Evolutionary conservation across 1,140 invertebrate species (phyloP), one percentile per base, ranked within the genome.

Genomic region (Daktulosphaira vitifoliae): DNA sequence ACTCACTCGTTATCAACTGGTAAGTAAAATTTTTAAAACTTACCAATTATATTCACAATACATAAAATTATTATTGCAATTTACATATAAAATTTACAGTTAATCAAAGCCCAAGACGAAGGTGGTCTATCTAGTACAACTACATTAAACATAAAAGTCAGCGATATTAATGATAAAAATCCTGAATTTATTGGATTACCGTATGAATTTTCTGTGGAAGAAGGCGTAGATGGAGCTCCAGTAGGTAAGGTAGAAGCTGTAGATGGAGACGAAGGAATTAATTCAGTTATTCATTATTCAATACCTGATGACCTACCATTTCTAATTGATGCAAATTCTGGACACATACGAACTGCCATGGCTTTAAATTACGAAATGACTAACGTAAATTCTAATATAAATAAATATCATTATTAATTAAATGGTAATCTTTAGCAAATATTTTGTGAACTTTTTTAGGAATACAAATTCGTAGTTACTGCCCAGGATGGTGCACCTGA

Each of bases 141-240:
- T 0, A 90, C 85, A 1, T 85, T 93, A 0, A 90, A 91, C 71
- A 89, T 95, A 18, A 87, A 85, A 72, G 87, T 95, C 0, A 89
- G 88, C 0, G 91, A 93, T 71, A 90, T 92, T 38, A 93, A 94
- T 71, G 90, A 94, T 70, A 90, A 92, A 68, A 92, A 88, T 76
- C 88, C 86, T 0, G 85, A 87, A 69, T 93, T 93, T 72, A 80
- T 86, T 6, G 76, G 74, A 3, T 69, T 83, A 42, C 87, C 88
- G 0, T 93, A 93, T 70, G 78, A 82, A 20, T 93, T 93, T 73
- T 76, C 81, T 9, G 87, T 93, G 0, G 85, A 88, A 71, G 91
- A 94, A 80, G 90, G 90, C 54, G 78, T 81, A 44, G 75, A 79
- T 0, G 79, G 82, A 51, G 81, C 81, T 48, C 76, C 81, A 15